A percentile compares a stretch with the other conserved stretches of the same genome.
Conservation (phyloP, 64 coral and sea anemone species). For the Montipora cactus region DNA sequence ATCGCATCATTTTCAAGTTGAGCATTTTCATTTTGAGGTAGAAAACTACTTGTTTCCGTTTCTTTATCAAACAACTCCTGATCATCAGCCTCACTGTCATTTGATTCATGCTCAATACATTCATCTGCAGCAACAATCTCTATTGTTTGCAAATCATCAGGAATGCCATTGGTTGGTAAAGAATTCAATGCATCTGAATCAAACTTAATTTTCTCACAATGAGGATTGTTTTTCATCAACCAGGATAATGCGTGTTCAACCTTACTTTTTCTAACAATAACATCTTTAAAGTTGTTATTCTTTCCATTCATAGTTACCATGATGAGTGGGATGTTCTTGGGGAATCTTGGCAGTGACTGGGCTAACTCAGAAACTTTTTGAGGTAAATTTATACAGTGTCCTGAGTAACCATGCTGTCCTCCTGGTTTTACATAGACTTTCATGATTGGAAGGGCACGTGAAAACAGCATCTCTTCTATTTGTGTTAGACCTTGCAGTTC, state of each 20-base stretch:
- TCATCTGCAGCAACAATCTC: not conserved
- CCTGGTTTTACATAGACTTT: slow-evolving; percentile 57
- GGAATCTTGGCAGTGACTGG: not conserved
- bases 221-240: slow-evolving; percentile 39
- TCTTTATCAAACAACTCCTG: slow-evolving; percentile 7
- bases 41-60: slow-evolving; percentile 50
- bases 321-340: slow-evolving; percentile 10
- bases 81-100: slow-evolving; percentile 18
- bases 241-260: slow-evolving; percentile 15
- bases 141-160: not conserved
- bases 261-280: slow-evolving; percentile 11
- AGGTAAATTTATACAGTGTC: slow-evolving; percentile 16
- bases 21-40: slow-evolving; percentile 53
- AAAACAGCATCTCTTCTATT: slow-evolving; percentile 42
- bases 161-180: slow-evolving; percentile 22
- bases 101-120: not conserved
- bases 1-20: slow-evolving; percentile 59
- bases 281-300: slow-evolving; percentile 50
- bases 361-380: slow-evolving; percentile 42
- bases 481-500: slow-evolving; percentile 3
- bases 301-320: slow-evolving; percentile 53
- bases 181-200: slow-evolving; percentile 22
- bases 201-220: slow-evolving; percentile 26
- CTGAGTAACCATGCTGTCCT: slow-evolving; percentile 20
- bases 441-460: slow-evolving; percentile 50